phyloP scores from a whole-genome alignment of 2,113 vertebrate genomes.

The Cheirogaleus medius region DNA sequence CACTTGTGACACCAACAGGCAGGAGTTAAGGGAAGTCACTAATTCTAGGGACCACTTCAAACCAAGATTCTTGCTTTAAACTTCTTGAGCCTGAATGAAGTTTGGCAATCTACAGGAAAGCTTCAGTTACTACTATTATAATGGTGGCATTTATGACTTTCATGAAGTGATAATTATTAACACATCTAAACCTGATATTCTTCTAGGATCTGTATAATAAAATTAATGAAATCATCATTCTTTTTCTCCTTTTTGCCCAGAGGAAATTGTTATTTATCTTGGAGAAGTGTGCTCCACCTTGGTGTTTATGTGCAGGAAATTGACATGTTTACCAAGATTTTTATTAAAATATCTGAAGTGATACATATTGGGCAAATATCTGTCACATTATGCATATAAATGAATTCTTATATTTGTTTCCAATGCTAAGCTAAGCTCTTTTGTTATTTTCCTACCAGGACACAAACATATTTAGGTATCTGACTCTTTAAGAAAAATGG shows the following conservation, averaged over 20 bases:
- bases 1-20: background rate
- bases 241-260: background rate
- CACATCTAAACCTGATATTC: background rate
- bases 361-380: background rate
- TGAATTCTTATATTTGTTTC: constrained; percentile 3
- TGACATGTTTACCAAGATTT: constrained; percentile 23
- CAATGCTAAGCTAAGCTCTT: background rate
- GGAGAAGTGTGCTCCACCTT: background rate
- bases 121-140: background rate
- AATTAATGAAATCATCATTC: background rate
- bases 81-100: background rate
- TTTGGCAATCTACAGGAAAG: background rate
- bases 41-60: background rate
- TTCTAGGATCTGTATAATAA: background rate
- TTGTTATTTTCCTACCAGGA: background rate
- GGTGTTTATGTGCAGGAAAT: constrained; percentile 1
- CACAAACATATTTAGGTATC: background rate
- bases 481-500: background rate
- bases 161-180: background rate
- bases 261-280: background rate
- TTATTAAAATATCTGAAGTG: background rate
- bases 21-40: background rate
- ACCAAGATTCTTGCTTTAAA: background rate
- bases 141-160: background rate
- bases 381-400: background rate